A percentile compares a stretch with the other conserved stretches of the same genome.
phyloP scores from a whole-genome alignment of 1,140 invertebrate genomes.

The Penaeus chinensis region DNA sequence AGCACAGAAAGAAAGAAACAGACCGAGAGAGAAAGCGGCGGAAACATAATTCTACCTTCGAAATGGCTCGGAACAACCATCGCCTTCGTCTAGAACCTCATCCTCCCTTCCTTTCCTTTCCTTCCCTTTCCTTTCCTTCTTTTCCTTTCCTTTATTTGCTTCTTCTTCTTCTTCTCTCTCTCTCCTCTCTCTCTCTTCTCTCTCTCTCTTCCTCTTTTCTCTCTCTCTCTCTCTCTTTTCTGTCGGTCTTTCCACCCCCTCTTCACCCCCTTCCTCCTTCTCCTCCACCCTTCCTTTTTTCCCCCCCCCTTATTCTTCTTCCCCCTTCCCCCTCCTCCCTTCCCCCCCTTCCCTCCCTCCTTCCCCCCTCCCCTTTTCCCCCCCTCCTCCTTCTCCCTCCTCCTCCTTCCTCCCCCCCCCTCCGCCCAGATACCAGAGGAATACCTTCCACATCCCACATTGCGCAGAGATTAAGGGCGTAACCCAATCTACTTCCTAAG shows the following conservation, averaged over 20 bases:
- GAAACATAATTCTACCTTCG: too few species aligned
- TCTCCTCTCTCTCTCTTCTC: background rate
- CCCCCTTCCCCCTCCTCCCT: background rate
- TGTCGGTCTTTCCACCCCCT: background rate
- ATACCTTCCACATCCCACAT: too few species aligned
- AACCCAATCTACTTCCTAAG: too few species aligned
- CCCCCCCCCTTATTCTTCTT: background rate
- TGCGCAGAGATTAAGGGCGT: too few species aligned
- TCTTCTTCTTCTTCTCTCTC: background rate
- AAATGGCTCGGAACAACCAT: too few species aligned
- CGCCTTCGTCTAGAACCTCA: background rate
- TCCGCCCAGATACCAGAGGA: too few species aligned
- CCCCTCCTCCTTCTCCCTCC: background rate
- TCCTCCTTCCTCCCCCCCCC: background rate
- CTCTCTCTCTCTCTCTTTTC: too few species aligned
- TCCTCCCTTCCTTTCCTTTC: background rate
- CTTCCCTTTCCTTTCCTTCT: background rate
- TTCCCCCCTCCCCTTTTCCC: background rate
- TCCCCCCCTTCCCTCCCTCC: background rate
- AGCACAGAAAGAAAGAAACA: background rate
- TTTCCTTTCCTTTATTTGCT: background rate
- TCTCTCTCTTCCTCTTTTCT: background rate
- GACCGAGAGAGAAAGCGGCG: background rate
- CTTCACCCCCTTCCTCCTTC: background rate
- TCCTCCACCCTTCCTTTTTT: background rate